A percentile compares a stretch with the other conserved stretches of the same genome.
Conservation (phyloP, 2,797 vertebrate genomes). For the Lophotriccus pileatus region DNA sequence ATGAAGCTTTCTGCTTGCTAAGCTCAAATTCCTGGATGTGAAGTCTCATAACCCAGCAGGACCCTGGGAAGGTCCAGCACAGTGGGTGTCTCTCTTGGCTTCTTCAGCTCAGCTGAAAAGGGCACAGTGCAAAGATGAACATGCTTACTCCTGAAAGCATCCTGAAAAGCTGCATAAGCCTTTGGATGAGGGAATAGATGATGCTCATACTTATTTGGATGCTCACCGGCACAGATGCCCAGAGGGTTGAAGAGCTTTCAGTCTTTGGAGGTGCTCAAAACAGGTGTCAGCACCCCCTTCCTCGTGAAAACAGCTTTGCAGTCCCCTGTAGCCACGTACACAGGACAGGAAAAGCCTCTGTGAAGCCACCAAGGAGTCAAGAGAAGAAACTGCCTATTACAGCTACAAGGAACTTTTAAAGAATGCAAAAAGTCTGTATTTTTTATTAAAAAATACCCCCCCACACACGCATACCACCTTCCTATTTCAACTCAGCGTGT, state of each 20-base stretch:
- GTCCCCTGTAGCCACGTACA: background rate
- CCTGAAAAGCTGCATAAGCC: background rate
- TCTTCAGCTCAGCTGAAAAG: background rate
- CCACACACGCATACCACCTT: background rate
- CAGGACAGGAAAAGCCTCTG: background rate
- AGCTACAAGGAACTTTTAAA: background rate
- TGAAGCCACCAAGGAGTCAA: background rate
- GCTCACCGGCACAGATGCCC: background rate
- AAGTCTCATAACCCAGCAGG: background rate
- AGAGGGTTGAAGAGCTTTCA: background rate
- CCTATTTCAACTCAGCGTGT: background rate
- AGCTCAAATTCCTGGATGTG: background rate
- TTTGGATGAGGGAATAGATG: background rate
- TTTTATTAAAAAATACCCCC: background rate
- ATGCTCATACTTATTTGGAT: background rate
- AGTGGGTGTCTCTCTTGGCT: fast-evolving
- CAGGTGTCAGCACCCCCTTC: background rate
- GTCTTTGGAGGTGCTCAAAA: background rate
- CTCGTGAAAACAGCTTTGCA: background rate
- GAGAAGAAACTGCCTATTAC: background rate
- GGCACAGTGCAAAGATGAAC: background rate
- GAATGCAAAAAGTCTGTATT: background rate
- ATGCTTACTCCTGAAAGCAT: fast-evolving
- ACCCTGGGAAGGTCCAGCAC: background rate
- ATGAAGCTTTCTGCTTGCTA: background rate